Base-by-base conservation (phyloP, 1,140 invertebrate species). In the Hermetia illucens region DNA sequence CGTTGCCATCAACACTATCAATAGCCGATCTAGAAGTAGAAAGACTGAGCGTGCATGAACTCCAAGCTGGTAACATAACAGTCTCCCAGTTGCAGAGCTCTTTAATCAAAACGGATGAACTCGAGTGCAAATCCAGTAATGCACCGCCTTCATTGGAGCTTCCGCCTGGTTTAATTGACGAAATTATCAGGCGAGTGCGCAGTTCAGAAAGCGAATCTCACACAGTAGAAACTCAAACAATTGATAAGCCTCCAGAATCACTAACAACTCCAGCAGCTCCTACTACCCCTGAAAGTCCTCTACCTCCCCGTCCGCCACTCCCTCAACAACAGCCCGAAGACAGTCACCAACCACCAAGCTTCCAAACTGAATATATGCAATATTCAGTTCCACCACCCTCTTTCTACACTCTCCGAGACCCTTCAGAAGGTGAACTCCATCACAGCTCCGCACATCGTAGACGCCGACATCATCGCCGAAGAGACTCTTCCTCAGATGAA, bases 11-110 rank as follows among this genome's bases (percentile, higher is more conserved):
- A 12, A 52, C 65, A 43, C 54, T 86, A 20, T 74, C 81, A 57
- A 72, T 82, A 0, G 59, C 61, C n/a, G 79, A 84, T 49, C 63
- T 86, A 32, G 77, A 82, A 45, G 81, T 86, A 2, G 79, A 83
- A 21, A 67, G 76, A 42, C 46, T 86, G 19, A 80, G 72, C 45
- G 82, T 85, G 5, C 75, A 74, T 19, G 78, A 82, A 45, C 54
- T 86, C 15, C 74, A 82, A 51, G 80, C 82, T 0, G 74, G 73
- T 25, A 82, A 79, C 53, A 80, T 86, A 34, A 62, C 75, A 13
- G 80, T 83, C 1, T 84, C 81, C 1, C 80, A 85, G 52, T 74
- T 87, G 24, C 80, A 85, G 51, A 74, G 79, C 2, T 65, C 71
- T 25, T 71, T 74, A 4, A 65, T 87, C 15, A 47, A 13, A 5